Evolutionary conservation across 2,113 vertebrate genomes (phyloP).

Genomic region (Cettia cetti): DNA sequence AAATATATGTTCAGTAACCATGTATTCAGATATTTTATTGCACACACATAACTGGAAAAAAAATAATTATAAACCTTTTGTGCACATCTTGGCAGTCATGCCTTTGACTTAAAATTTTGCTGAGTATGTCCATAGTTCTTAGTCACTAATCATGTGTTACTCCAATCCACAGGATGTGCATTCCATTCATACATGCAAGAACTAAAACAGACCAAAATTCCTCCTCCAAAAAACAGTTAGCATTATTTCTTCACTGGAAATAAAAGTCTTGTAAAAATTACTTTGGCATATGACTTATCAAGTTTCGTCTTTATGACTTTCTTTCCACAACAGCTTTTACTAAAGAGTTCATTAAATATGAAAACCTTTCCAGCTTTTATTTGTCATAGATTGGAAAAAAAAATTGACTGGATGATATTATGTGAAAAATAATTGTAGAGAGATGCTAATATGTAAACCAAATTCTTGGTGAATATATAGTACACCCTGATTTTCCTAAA

Average conservation of each 20-base stretch:
- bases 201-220: neutral
- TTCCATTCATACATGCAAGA: neutral
- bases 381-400: neutral
- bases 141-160: neutral
- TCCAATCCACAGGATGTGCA: accelerated
- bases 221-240: neutral
- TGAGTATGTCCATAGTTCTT: neutral
- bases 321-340: neutral
- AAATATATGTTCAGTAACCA: neutral
- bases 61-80: neutral
- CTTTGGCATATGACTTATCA: neutral
- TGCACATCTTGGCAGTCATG: neutral
- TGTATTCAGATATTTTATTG: neutral
- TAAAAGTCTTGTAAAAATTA: neutral
- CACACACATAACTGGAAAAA: neutral
- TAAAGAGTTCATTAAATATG: neutral
- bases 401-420: neutral
- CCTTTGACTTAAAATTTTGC: neutral
- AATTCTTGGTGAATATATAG: neutral
- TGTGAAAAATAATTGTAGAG: neutral
- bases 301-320: neutral
- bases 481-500: neutral
- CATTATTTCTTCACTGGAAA: neutral
- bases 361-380: neutral
- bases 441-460: neutral